A percentile compares a stretch with the other conserved stretches of the same genome.
These are phyloP conservation scores for Gastracanthus pulcherrimus DNA, from an alignment of 2,888 invertebrate genomes.

Conservation along the genomic window DNA sequence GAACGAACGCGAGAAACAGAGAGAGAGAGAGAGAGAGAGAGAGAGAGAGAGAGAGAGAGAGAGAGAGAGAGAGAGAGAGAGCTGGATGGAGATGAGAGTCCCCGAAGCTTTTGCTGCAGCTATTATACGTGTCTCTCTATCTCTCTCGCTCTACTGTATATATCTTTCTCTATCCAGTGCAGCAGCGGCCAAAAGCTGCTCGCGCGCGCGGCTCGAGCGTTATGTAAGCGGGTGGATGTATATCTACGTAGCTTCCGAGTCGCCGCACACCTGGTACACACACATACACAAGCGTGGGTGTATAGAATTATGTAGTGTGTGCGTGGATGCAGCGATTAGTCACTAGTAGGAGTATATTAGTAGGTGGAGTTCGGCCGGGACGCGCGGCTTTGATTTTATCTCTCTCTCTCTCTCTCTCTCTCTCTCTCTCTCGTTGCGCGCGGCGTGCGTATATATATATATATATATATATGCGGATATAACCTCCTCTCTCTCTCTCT, in stretches of 20 bases:
- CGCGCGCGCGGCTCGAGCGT: too few species aligned
- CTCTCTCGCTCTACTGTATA: not conserved
- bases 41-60: not conserved
- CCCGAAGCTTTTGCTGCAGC: not conserved
- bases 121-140: not conserved
- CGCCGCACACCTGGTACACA: not conserved
- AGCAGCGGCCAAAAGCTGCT: not conserved
- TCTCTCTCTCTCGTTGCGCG: not conserved
- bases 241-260: not conserved
- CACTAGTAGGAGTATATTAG: not conserved
- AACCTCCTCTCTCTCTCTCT: constrained; percentile 1
- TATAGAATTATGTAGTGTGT: too few species aligned
- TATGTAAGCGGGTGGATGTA: not conserved
- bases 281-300: too few species aligned
- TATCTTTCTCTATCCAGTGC: not conserved
- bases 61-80: not conserved
- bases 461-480: not conserved
- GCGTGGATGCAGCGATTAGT: not conserved
- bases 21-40: not conserved
- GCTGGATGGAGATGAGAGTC: not conserved
- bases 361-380: not conserved
- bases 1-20: not conserved
- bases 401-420: constrained; percentile 8
- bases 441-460: not conserved
- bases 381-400: not conserved